Base-by-base conservation (phyloP, 2,113 vertebrate species). In the Dipodomys stephensi region DNA sequence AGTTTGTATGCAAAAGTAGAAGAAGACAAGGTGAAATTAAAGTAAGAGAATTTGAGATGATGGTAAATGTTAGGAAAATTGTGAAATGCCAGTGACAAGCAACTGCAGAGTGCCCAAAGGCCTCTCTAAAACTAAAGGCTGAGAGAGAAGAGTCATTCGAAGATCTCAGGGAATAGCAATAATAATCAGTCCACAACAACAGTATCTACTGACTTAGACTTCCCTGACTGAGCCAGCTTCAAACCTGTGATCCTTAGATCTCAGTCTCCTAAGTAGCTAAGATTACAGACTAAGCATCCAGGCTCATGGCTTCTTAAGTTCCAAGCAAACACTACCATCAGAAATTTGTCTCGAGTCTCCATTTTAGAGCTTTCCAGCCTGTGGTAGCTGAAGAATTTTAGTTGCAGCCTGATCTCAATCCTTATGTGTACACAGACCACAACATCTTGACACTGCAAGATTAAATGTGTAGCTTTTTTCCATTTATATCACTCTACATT, bases 401-500 rank as follows among this genome's bases (percentile, higher is more conserved):
- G n/a, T 19, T 62, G 4, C 1, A 28, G 7, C 5, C 32, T 23
- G 46, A 3, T 39, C 49, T 49, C 53, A 84, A 4, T 72, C 27
- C 16, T 83, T 57, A 49, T 62, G 3, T 8, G 27, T 82, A 11
- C 13, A 65, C 74, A 67, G 12, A 83, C 53, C 18, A 71, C 72
- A 2, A 0, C 23, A 16, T 65, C 65, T 23, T 44, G 22, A 23
- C 28, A 84, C 25, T 87, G 46, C 12, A 6, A 27, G 18, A 72
- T 76, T 82, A 90, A 82, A 46, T 53, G 69, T 23, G 28, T 49
- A 62, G 39, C 64, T 53, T 12, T 2, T 49, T 89, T 28, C 69
- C 80, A 80, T 94, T 82, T 23, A 53, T 83, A 77, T 62, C 81
- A 1, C 7, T 1, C 80, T 94, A 8, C 71, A 82, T 97, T 96